Percentiles rank a stretch among this genome's conserved stretches.
These are phyloP conservation scores for Phylloscopus trochilus DNA, from an alignment of 2,113 vertebrate genomes.

Conservation along the genomic window DNA sequence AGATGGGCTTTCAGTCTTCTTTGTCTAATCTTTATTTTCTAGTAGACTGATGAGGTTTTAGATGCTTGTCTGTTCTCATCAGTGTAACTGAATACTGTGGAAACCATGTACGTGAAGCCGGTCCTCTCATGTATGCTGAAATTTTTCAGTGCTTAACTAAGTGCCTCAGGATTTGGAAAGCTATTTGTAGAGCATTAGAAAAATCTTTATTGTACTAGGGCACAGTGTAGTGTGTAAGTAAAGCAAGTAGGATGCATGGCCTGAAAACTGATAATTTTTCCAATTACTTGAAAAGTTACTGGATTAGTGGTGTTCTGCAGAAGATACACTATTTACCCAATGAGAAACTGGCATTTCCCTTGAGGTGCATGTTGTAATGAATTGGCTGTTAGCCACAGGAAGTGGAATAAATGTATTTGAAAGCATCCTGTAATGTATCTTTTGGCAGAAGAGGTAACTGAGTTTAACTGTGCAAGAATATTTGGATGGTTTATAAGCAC, in stretches of 20 bases:
- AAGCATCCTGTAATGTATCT: not conserved
- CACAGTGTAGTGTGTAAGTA: not conserved
- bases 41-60: not conserved
- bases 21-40: not conserved
- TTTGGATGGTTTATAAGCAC: not conserved
- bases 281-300: not conserved
- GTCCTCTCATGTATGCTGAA: not conserved
- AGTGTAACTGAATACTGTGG: not conserved
- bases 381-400: not conserved
- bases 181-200: not conserved
- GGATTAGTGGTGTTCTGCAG: not conserved
- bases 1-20: not conserved
- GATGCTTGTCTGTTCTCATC: not conserved
- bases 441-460: not conserved
- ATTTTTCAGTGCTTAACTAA: not conserved
- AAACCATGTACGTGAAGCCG: not conserved
- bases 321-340: rapidly evolving
- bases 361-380: not conserved
- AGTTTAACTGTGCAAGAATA: not conserved
- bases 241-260: not conserved
- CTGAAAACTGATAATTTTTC: not conserved
- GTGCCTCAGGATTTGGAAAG: not conserved
- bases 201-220: not conserved
- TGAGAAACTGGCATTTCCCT: not conserved
- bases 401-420: not conserved